A percentile compares a stretch with the other conserved stretches of the same genome.
phyloP scores from a whole-genome alignment of 2,113 vertebrate genomes.

The Barnardius zonarius region DNA sequence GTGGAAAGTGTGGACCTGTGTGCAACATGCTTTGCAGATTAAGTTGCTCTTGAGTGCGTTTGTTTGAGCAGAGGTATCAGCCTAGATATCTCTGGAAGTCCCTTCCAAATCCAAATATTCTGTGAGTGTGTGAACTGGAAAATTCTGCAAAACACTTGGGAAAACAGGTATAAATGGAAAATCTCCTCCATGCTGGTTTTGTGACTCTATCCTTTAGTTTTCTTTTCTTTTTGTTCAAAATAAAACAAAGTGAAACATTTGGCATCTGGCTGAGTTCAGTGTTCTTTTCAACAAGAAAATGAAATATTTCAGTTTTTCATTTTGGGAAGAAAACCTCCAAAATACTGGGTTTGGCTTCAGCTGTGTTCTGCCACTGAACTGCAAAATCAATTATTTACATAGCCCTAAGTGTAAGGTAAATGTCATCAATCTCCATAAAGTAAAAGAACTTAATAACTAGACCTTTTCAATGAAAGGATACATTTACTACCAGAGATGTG shows the following conservation, averaged over 20 bases:
- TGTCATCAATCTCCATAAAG: background rate
- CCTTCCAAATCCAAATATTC: background rate
- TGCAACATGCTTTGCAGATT: background rate
- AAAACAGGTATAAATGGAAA: background rate
- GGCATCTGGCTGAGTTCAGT: background rate
- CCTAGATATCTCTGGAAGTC: background rate
- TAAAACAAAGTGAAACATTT: background rate
- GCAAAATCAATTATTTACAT: conserved; percentile 32
- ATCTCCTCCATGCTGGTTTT: background rate
- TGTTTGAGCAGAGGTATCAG: background rate
- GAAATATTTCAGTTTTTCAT: background rate
- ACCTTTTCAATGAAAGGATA: background rate
- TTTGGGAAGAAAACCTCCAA: conserved; percentile 1
- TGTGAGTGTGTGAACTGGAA: background rate
- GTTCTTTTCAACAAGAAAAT: conserved; percentile 11
- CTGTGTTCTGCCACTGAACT: background rate
- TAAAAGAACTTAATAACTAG: background rate
- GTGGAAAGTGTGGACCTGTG: background rate
- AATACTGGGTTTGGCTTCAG: conserved; percentile 34
- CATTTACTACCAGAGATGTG: background rate
- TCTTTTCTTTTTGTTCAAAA: conserved; percentile 5
- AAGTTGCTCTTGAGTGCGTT: background rate
- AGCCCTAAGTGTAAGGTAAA: conserved; percentile 21
- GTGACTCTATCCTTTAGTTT: background rate
- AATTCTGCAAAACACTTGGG: background rate